Percentiles rank a stretch among this genome's conserved stretches.
phyloP scores from a whole-genome alignment of 2,888 invertebrate species.

The Xestia xanthographa region DNA sequence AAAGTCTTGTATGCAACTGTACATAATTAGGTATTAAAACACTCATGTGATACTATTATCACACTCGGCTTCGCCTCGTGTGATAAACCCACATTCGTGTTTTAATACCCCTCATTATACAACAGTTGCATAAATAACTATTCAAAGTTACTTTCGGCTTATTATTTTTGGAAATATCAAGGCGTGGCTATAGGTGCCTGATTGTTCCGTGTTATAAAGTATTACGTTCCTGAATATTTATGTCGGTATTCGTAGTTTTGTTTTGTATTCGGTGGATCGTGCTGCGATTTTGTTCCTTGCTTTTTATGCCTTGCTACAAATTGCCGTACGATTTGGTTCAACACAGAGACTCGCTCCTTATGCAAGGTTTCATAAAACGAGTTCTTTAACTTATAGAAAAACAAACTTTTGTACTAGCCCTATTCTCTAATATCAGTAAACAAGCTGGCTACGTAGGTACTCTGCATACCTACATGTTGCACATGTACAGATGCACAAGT shows the following conservation, averaged over 20 bases:
- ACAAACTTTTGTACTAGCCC: neutral
- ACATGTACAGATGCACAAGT: conserved; percentile 8
- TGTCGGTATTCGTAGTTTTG: neutral
- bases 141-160: conserved; percentile 56
- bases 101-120: too few relatives aligned
- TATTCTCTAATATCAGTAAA: conserved; percentile 15
- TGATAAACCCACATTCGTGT: too few relatives aligned
- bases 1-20: too few relatives aligned
- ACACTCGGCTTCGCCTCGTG: too few relatives aligned
- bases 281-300: neutral
- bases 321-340: neutral
- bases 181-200: conserved; percentile 36
- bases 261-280: conserved; percentile 16
- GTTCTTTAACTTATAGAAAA: neutral
- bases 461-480: conserved; percentile 3
- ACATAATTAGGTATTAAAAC: too few relatives aligned
- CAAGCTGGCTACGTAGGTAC: neutral
- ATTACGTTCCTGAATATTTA: conserved; percentile 28
- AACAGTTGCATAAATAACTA: too few relatives aligned
- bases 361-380: neutral
- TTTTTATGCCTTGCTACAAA: neutral
- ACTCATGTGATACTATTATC: too few relatives aligned
- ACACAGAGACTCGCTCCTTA: neutral
- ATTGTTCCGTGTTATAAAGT: conserved; percentile 51
- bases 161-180: conserved; percentile 66